Evolutionary conservation across 2,113 vertebrate species (phyloP), one percentile per base, ranked within the genome.

Genomic region (Aegithalos caudatus): DNA sequence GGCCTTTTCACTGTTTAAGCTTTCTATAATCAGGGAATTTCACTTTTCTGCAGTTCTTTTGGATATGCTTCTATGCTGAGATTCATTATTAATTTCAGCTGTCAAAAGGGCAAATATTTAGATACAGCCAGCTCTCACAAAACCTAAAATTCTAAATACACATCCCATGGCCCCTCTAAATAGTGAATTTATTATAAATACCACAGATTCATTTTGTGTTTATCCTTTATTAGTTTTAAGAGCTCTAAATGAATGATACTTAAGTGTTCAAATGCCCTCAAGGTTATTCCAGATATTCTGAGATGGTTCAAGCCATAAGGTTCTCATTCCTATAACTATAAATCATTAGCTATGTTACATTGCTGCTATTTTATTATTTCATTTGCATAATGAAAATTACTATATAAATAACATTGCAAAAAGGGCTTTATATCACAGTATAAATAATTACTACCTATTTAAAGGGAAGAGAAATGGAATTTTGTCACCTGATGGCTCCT

Each of bases 331-430:
- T 94, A 61, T 57, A 93, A 84, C 74, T 82, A 90, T 96, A 96
- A 97, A 79, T 96, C 92, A 96, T 67, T 92, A 80, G 48, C 74
- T 88, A 50, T 84, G 45, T 86, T 88, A 91, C 74, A 51, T 28
- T 72, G 79, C 48, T 90, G 58, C n/a, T 95, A 86, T 95, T 97
- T 97, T 96, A 87, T 76, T 90, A 77, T 90, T 97, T 95, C 92
- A 97, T 96, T 97, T 96, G 88, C 91, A 96, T 96, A 97, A 97
- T 97, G 64, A 94, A 96, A 95, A 95, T 92, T 65, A 35, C 84
- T 93, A 88, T 96, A 95, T 96, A 97, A 97, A 98, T 97, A 98
- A 95, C 60, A 44, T 91, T 94, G 93, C 74, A 57, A 83, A 78
- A 97, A 96, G 90, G 87, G 44, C 69, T 97, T 96, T 88, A 74